Conservation (phyloP, 2,888 invertebrate genomes). For the Linhomoeus sp. region DNA sequence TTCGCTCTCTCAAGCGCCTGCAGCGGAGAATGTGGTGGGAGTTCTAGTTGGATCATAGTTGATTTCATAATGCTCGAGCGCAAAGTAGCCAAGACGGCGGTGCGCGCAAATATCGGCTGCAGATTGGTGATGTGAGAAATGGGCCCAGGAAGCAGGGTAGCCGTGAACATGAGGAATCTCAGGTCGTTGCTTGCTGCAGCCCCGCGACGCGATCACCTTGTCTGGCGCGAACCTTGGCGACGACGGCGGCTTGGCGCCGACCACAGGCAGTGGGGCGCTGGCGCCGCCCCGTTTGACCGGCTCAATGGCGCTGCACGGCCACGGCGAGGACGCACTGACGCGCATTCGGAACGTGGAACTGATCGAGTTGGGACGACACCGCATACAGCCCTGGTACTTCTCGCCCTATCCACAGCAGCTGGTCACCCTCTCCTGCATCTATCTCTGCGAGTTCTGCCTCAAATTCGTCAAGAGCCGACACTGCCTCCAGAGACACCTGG, state of each 20-base stretch:
- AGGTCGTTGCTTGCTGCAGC: too few species aligned
- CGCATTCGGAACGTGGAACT: slow-evolving; percentile 96
- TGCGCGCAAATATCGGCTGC: too few species aligned
- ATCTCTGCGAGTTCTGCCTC: slow-evolving; percentile 95
- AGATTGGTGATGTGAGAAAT: too few species aligned
- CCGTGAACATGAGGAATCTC: too few species aligned
- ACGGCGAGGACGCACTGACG: slow-evolving; percentile 86
- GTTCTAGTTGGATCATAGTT: too few species aligned
- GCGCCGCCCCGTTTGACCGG: slow-evolving; percentile 55
- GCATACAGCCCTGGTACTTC: slow-evolving; percentile 45
- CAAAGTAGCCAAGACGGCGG: too few species aligned
- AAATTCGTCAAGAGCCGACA: slow-evolving; percentile 90
- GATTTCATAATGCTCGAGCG: too few species aligned
- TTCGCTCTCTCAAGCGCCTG: not conserved
- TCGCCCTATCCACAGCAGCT: slow-evolving; percentile 77
- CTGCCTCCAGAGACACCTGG: slow-evolving; percentile 75
- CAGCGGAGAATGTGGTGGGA: not conserved
- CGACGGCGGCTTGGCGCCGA: too few species aligned
- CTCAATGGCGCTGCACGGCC: slow-evolving; percentile 73
- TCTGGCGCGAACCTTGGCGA: too few species aligned
- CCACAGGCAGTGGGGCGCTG: not conserved
- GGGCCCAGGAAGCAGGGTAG: too few species aligned
- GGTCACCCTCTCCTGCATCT: slow-evolving; percentile 48
- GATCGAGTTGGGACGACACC: slow-evolving; percentile 61
- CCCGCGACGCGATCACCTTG: too few species aligned